These are phyloP conservation scores for Callionymus lyra DNA, from an alignment of 2,113 vertebrate genomes.

Conservation along the genomic window DNA sequence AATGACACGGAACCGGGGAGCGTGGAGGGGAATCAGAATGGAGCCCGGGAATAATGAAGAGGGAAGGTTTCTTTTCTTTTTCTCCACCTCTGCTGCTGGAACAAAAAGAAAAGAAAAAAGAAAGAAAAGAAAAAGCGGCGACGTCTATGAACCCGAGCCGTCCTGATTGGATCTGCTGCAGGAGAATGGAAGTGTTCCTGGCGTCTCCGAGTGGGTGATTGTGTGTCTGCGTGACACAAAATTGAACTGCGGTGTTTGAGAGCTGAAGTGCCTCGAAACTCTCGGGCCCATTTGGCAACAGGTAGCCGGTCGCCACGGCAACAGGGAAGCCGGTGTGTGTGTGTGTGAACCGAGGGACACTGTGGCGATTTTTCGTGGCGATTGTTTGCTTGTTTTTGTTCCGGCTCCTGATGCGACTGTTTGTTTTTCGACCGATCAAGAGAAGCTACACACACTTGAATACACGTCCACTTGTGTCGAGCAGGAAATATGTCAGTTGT, in stretches of 20 bases:
- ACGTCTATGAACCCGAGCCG: slow-evolving; percentile 11
- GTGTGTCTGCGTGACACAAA: slow-evolving; percentile 12
- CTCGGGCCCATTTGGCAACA: slow-evolving; percentile 34
- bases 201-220: slow-evolving; percentile 25
- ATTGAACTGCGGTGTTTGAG: slow-evolving; percentile 7
- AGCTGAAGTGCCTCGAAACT: slow-evolving; percentile 19
- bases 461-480: too few relatives aligned
- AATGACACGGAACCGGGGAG: slow-evolving; percentile 11
- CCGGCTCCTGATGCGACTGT: neutral
- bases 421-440: slow-evolving; percentile 49
- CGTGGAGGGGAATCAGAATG: slow-evolving; percentile 8
- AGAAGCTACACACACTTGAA: neutral
- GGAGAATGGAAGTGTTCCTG: slow-evolving; percentile 23
- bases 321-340: slow-evolving; percentile 17
- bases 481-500: too few relatives aligned
- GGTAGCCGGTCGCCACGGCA: slow-evolving; percentile 51
- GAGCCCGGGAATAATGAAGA: slow-evolving; percentile 11
- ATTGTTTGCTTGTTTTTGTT: too few relatives aligned
- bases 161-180: slow-evolving; percentile 13
- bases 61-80: slow-evolving; percentile 8
- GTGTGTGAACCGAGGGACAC: too few relatives aligned
- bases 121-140: too few relatives aligned
- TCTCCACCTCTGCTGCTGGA: slow-evolving; percentile 4
- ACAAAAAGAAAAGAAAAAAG: too few relatives aligned
- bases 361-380: neutral